Conservation (phyloP, 1,140 invertebrate genomes). For the Micrasema longulum region DNA sequence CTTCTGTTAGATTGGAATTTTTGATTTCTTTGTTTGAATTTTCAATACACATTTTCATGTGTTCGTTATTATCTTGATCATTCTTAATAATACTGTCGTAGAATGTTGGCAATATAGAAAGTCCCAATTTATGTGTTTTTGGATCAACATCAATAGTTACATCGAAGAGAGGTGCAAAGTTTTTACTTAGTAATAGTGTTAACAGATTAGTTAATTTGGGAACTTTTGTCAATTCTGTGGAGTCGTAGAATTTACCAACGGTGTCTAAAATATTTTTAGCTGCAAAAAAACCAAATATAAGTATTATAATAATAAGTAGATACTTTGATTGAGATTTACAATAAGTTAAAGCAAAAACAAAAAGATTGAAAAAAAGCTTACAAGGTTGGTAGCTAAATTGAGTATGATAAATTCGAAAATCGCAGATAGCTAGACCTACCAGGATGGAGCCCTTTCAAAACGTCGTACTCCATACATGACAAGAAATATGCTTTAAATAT, state of each 20-base stretch:
- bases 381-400: too few relatives aligned
- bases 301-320: too few relatives aligned
- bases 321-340: too few relatives aligned
- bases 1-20: constrained; percentile 2
- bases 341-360: too few relatives aligned
- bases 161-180: constrained; percentile 38
- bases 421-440: too few relatives aligned
- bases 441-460: background rate
- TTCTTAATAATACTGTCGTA: constrained; percentile 1
- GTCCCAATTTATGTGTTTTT: constrained; percentile 18
- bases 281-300: constrained; percentile 9
- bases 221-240: background rate
- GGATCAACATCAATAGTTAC: constrained; percentile 24
- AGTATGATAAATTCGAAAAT: too few relatives aligned
- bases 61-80: constrained; percentile 7
- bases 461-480: constrained; percentile 32
- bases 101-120: constrained; percentile 23
- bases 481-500: constrained; percentile 23
- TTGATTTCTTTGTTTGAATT: background rate
- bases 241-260: background rate
- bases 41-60: constrained; percentile 19
- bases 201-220: constrained; percentile 18
- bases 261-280: background rate
- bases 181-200: constrained; percentile 26
- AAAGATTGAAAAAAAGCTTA: too few relatives aligned